Percentiles rank a stretch among this genome's conserved stretches.
Evolutionary conservation across 2,113 vertebrate species (phyloP).

Genomic region (Castor canadensis): DNA sequence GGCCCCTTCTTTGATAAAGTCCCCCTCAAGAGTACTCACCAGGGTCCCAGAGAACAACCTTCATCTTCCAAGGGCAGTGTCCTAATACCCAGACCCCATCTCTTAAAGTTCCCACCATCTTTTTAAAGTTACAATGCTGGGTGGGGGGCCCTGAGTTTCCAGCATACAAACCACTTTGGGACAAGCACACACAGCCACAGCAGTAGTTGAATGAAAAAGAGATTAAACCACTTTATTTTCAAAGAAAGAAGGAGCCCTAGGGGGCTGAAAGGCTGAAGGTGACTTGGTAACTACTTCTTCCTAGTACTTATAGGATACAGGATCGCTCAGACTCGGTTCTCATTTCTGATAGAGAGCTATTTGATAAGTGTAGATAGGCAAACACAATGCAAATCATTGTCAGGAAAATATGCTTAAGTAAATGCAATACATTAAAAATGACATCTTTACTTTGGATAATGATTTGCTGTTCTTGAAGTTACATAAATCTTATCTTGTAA

Average conservation of each 20-base stretch:
- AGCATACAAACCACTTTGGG: background rate
- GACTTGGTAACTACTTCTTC: background rate
- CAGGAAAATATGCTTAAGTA: background rate
- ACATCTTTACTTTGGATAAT: background rate
- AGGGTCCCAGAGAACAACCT: background rate
- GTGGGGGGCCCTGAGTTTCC: background rate
- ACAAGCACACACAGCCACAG: background rate
- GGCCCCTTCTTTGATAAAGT: background rate
- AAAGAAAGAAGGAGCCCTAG: background rate
- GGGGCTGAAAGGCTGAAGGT: background rate
- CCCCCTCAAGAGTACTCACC: background rate
- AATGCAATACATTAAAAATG: slow-evolving; percentile 26
- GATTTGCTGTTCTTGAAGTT: slow-evolving; percentile 10
- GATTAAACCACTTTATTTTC: background rate
- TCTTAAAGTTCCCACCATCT: background rate
- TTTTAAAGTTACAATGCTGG: background rate
- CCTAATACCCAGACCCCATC: too few relatives aligned
- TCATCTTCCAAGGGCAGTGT: background rate
- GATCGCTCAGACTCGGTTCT: background rate
- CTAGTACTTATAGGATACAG: background rate
- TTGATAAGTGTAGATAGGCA: slow-evolving; percentile 28
- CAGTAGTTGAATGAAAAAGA: background rate
- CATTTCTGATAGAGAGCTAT: background rate
- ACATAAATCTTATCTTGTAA: slow-evolving; percentile 2
- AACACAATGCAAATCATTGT: background rate